These are phyloP conservation scores for Jacana jacana DNA, from an alignment of 2,113 vertebrate species.

Conservation along the genomic window DNA sequence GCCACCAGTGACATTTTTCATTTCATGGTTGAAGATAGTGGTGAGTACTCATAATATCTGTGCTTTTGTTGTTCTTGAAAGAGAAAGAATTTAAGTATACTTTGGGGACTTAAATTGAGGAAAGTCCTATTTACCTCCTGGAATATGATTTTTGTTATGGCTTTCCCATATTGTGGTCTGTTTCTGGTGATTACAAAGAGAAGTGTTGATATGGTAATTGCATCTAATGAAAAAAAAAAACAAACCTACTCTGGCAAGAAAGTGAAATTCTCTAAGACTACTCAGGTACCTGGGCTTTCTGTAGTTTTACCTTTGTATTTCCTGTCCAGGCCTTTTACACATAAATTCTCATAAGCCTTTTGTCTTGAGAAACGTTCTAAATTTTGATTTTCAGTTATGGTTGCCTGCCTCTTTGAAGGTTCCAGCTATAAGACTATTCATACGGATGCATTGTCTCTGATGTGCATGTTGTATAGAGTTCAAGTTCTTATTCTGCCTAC, in stretches of 20 bases:
- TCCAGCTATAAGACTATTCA: not conserved
- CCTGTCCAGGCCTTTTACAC: not conserved
- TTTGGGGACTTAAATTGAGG: not conserved
- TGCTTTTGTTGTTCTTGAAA: not conserved
- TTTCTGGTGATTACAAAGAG: not conserved
- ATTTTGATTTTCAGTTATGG: not conserved
- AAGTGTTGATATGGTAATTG: accelerated
- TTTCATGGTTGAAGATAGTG: slow-evolving; percentile 87
- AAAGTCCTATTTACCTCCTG: not conserved
- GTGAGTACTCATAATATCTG: slow-evolving; percentile 74
- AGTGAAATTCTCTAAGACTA: not conserved
- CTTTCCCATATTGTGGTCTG: not conserved
- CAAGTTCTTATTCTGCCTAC: not conserved
- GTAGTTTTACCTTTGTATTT: not conserved
- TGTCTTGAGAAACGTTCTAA: not conserved
- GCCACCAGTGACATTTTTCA: slow-evolving; percentile 87
- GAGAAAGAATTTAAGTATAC: not conserved
- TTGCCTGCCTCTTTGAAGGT: not conserved
- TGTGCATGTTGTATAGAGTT: not conserved
- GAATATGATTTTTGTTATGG: not conserved
- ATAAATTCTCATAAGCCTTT: not conserved
- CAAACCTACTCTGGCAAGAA: not conserved
- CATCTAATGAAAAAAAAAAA: not conserved
- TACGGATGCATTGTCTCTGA: not conserved
- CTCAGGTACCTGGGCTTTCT: not conserved